Conservation (phyloP, 2,888 invertebrate species). For the Nephrotoma guestfalica region DNA sequence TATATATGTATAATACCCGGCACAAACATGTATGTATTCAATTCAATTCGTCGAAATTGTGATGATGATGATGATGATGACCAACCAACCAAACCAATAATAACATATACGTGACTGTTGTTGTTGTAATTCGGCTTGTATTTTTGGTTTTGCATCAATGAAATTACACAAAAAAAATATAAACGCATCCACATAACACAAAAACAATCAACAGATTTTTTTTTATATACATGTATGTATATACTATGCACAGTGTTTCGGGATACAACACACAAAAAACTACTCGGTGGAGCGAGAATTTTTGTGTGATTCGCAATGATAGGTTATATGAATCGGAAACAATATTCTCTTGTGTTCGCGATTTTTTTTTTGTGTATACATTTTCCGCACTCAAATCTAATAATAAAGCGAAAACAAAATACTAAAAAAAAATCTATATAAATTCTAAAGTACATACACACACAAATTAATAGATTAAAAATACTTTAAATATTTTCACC, state of each 20-base stretch:
- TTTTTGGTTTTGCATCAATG: conserved; percentile 2
- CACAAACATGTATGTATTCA: not conserved
- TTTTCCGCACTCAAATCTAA: not conserved
- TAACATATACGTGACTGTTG: not conserved
- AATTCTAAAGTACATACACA: not conserved
- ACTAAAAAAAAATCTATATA: not conserved
- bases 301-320: conserved; percentile 3
- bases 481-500: not conserved
- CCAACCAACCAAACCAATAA: conserved; percentile 1
- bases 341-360: not conserved
- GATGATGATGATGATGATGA: not conserved
- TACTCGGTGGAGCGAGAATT: conserved; percentile 2
- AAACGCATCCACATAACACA: not conserved
- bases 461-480: not conserved
- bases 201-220: conserved; percentile 1
- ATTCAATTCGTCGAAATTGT: conserved; percentile 2
- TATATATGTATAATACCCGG: not conserved
- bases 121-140: not conserved
- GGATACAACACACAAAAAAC: not conserved
- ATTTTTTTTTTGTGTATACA: not conserved
- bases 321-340: not conserved
- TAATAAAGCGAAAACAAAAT: not conserved
- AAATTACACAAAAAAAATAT: not conserved
- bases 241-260: not conserved
- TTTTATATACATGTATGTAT: not conserved